Evolutionary conservation across 2,888 invertebrate species (phyloP).

Genomic region (Tachina fera): DNA sequence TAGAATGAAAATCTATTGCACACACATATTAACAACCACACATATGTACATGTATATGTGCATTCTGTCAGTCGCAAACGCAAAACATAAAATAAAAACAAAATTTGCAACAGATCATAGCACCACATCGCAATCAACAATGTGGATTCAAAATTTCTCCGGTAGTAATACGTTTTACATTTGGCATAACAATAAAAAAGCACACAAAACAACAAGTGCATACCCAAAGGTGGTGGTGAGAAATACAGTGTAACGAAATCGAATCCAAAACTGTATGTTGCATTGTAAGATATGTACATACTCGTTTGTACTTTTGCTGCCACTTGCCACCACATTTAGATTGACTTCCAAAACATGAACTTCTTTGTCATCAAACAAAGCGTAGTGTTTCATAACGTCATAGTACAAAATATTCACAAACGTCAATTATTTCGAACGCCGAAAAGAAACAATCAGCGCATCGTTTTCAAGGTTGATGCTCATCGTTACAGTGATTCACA

Average conservation of each 20-base stretch:
- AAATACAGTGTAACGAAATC: conserved; percentile 36
- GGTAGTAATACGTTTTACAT: conserved; percentile 61
- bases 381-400: no score
- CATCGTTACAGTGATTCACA: no score
- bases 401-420: no score
- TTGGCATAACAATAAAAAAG: conserved; percentile 51
- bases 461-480: no score
- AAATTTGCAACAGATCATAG: conserved; percentile 56
- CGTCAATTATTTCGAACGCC: no score
- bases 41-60: neutral
- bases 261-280: neutral
- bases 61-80: conserved; percentile 30
- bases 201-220: conserved; percentile 57
- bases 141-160: conserved; percentile 57
- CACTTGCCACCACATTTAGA: no score
- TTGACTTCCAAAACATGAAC: no score
- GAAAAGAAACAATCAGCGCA: no score
- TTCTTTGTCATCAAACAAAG: no score
- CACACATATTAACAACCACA: neutral
- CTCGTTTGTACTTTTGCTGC: no score
- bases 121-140: conserved; percentile 60
- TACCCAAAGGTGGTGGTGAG: conserved; percentile 50
- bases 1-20: conserved; percentile 37
- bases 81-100: conserved; percentile 33
- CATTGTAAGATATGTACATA: no score